Evolutionary conservation across 2,113 vertebrate genomes (phyloP), one percentile per base, ranked within the genome.

Genomic region (Tor tambroides): DNA sequence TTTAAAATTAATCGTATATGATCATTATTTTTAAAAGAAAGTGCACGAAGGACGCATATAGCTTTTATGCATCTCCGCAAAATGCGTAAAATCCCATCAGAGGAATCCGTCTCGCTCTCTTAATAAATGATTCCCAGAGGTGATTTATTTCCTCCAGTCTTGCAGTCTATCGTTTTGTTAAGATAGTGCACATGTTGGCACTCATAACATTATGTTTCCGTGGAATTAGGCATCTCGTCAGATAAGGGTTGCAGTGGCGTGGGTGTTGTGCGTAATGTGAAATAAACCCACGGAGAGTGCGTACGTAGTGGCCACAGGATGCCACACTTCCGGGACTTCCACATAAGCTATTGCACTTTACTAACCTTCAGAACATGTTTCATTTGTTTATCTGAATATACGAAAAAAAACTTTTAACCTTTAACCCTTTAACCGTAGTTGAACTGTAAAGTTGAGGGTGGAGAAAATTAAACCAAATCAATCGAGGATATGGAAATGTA

Each of bases 211-310:
- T 76, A 26, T 49, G 35, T 63, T 81, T 81, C 54, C 54, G 35
- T 81, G 51, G 77, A 81, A 61, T 63, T 17, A 41, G 56, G 59
- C 35, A 67, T 61, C 14, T 43, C 35, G 32, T 41, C 56, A 63
- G 38, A 82, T 82, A 65, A 43, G 38, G 38, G n/a, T n/a, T 28
- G 61, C 38, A 43, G 41, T 67, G 38, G 85, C 65, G 86, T 83
- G 79, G 79, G 86, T 87, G 86, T 38, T 43, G 85, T 71, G 78
- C 78, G 78, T 72, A 84, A 85, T 85, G 38, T 76, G 67, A 51
- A 85, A 54, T 71, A 59, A 67, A 75, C 80, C 38, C 65, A 75
- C 32, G 54, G 26, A 85, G 63, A 65, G 84, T 89, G 87, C 78
- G 80, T 61, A 54, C 78, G 86, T 30, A 72, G 38, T 85, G 78